These are phyloP conservation scores for Pristionchus japonicus DNA, from an alignment of 2,888 invertebrate genomes.

Conservation along the genomic window DNA sequence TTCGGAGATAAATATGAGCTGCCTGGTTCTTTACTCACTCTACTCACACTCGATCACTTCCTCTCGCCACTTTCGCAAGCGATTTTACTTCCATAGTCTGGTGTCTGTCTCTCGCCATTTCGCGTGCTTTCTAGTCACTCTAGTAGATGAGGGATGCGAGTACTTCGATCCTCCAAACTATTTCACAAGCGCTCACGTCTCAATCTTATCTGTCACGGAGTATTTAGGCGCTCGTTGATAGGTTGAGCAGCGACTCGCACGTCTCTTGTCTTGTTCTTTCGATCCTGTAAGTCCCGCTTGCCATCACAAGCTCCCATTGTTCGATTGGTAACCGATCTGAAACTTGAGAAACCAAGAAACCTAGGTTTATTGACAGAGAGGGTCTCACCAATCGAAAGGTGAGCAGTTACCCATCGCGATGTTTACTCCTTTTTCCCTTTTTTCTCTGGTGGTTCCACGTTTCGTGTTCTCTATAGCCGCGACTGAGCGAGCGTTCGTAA, in stretches of 20 bases:
- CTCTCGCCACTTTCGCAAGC: neutral
- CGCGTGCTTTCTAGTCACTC: too few relatives aligned
- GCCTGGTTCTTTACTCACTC: too few relatives aligned
- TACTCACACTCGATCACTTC: neutral
- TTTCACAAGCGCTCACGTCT: too few relatives aligned
- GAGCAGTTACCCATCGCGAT: neutral
- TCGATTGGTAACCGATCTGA: neutral
- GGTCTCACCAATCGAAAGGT: neutral
- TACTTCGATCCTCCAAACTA: too few relatives aligned
- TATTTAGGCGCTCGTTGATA: neutral
- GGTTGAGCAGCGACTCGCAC: too few relatives aligned
- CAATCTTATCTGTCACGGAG: neutral
- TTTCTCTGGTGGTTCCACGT: neutral
- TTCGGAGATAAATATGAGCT: too few relatives aligned
- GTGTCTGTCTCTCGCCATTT: too few relatives aligned
- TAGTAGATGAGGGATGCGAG: too few relatives aligned
- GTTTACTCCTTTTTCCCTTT: neutral
- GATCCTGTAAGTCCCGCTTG: too few relatives aligned
- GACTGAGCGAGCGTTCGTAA: too few relatives aligned
- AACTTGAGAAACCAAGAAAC: neutral
- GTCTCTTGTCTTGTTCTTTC: neutral
- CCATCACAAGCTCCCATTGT: too few relatives aligned
- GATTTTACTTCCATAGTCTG: neutral
- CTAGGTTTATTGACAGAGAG: neutral
- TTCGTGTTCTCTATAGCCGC: too few relatives aligned